A percentile compares a stretch with the other conserved stretches of the same genome.
Evolutionary conservation across 2,113 vertebrate species (phyloP).

Genomic region (Rhineura floridana): DNA sequence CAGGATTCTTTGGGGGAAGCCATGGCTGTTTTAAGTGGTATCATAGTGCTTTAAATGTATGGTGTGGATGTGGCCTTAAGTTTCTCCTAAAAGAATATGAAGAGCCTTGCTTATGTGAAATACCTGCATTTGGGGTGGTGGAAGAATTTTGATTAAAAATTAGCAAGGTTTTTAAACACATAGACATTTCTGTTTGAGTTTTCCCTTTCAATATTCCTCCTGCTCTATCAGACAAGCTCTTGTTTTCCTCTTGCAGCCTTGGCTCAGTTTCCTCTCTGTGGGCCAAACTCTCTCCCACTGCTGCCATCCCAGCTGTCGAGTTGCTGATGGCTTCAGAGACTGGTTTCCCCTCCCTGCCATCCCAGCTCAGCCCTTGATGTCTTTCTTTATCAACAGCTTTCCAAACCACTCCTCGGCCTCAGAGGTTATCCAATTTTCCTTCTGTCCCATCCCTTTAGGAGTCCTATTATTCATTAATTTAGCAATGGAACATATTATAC

Average conservation of each 20-base stretch:
- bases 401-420: neutral
- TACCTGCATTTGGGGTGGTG: neutral
- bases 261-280: neutral
- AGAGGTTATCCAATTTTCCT: neutral
- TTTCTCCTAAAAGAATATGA: too few species aligned
- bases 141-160: neutral
- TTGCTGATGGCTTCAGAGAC: neutral
- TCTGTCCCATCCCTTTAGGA: neutral
- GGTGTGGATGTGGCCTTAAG: too few species aligned
- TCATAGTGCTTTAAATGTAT: too few species aligned
- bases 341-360: neutral
- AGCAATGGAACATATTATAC: neutral
- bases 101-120: neutral
- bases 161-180: too few species aligned
- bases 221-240: neutral
- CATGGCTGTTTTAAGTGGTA: too few species aligned
- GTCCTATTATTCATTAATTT: neutral
- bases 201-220: neutral
- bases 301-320: neutral
- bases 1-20: too few species aligned
- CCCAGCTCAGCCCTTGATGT: neutral
- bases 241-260: neutral
- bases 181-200: neutral
- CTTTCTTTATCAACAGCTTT: neutral
- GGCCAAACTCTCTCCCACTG: neutral